phyloP scores from a whole-genome alignment of 2,113 vertebrate genomes.

The Paralichthys olivaceus region DNA sequence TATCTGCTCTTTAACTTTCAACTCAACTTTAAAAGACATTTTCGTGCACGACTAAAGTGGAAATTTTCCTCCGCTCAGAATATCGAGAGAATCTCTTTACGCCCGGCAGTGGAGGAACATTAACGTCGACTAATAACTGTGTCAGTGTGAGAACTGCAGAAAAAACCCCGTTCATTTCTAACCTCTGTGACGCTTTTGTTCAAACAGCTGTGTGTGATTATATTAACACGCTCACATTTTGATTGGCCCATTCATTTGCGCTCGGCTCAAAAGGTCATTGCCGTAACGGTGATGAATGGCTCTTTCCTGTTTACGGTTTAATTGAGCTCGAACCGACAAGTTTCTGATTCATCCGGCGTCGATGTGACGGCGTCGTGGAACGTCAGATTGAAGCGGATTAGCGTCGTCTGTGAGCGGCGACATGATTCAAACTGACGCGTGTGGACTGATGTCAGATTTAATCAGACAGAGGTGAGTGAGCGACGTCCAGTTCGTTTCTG shows the following conservation, averaged over 20 bases:
- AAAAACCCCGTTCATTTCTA: background rate
- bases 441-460: slow-evolving; percentile 36
- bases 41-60: background rate
- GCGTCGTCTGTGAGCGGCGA: slow-evolving; percentile 25
- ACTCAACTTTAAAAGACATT: background rate
- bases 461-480: slow-evolving; percentile 21
- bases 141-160: background rate
- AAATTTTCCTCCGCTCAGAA: background rate
- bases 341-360: slow-evolving; percentile 9
- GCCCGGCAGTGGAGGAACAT: background rate
- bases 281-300: slow-evolving; percentile 50
- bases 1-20: too few relatives aligned
- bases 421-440: slow-evolving; percentile 25
- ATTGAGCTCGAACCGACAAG: slow-evolving; percentile 44
- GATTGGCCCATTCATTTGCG: slow-evolving; percentile 59
- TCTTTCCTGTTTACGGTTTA: slow-evolving; percentile 49
- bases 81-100: background rate
- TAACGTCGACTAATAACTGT: background rate
- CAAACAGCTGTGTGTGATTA: slow-evolving; percentile 33
- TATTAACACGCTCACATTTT: slow-evolving; percentile 17
- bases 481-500: slow-evolving; percentile 7
- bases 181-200: slow-evolving; percentile 12
- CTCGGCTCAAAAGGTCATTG: slow-evolving; percentile 64
- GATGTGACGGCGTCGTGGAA: background rate
- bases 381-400: slow-evolving; percentile 31